Evolutionary conservation across 2,888 invertebrate species (phyloP), one percentile per base, ranked within the genome.

Genomic region (Epistrophe eligans): DNA sequence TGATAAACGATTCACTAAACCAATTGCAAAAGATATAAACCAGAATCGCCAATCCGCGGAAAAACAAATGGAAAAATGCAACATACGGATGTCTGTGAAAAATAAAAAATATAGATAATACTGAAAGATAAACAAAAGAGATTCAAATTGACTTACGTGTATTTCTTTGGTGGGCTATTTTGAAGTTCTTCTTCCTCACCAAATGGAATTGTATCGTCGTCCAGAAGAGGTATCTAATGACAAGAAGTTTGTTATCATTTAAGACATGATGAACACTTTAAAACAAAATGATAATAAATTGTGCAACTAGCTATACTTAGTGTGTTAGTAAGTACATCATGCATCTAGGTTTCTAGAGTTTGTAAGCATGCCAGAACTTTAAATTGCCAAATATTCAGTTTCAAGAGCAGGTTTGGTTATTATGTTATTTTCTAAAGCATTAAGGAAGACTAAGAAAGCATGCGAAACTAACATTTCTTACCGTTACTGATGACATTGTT

Each of bases 1-100:
- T 96, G 88, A 99, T 98, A 93, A 99, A 99, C 89, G 98, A 98
- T 90, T 95, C 95, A 2, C 96, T 97, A 93, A 99, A 98, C 95
- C 95, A 96, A 9, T 97, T 96, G 91, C 99, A 98, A 57, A 99
- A 94, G 88, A 99, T 94, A 93, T 99, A 99, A 19, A 97, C 95
- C 40, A 98, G 93, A 28, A 99, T 94, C 0, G 99, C 97, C 0
- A 96, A 93, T 81, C 95, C 94, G 76, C 99, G 95, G 93, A 99
- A 99, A 87, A 96, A 94, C 88, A 99, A 93, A 93, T 99, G 99
- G 93, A 98, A 98, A 91, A 97, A 95, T 45, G 98, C 97, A 88
- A 98, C 98, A 92, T 97, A 96, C 0, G 99, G 99, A 92, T 99
- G 98, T 88, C 98, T 98, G 94, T 11, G 95, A 85, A 24, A 45